Base-by-base conservation (phyloP, 1,140 invertebrate species). In the Nephila pilipes region DNA sequence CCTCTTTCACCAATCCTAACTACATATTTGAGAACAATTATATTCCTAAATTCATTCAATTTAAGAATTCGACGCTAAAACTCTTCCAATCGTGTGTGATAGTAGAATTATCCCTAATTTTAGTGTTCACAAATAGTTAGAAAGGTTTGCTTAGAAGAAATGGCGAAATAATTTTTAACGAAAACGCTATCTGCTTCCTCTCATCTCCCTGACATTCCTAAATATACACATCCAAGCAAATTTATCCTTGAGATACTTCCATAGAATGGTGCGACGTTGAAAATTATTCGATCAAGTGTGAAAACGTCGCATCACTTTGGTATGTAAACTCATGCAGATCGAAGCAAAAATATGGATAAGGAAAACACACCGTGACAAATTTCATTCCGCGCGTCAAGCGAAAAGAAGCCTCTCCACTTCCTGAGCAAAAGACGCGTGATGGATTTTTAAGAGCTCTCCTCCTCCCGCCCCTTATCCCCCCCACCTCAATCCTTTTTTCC, bases 381-480 rank as follows among this genome's bases (percentile, higher is more conserved):
- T 87, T 87, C 85, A 29, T 55, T 81, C 29, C 29, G 36, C 38
- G 32, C 85, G 85, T 87, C 36, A 54, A 36, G 60, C 63, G 46
- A 60, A 58, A 32, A 12, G 29, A 87, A 32, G 46, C 46, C 85
- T 12, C 85, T 87, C 75, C 2, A 54, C 46, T 87, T 87, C 85
- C 25, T n/a, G 29, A 60, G 57, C 55, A 29, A 58, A 36, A 58
- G 29, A 60, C 55, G 57, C 79, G 55, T 91, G 89, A 91, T 91
- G 79, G 89, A 91, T 83, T 91, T 91, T 83, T 91, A 91, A 63
- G 89, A 91, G 75, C 46, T 16, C 25, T 57, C 29, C 10, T 6
- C 6, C 29, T 10, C 29, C 20, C 58, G 60, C 46, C 32, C 58
- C 57, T 60, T 22, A 22, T n/a, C 58, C 22, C 14, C 63, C 25